Conservation (phyloP, 1,140 invertebrate genomes). For the Psix sp. region DNA sequence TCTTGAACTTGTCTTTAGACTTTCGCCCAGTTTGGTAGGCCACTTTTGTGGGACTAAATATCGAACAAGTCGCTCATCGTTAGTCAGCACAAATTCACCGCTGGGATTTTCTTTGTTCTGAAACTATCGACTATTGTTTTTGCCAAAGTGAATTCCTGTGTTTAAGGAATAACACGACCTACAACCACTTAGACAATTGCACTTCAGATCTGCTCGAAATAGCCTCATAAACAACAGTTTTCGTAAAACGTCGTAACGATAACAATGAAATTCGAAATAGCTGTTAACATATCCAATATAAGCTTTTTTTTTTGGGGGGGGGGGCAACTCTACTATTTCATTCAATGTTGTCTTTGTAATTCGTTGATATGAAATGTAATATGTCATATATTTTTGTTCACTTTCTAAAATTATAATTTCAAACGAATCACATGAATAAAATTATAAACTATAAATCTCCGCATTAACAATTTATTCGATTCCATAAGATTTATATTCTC, state of each 20-base stretch:
- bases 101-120: constrained; percentile 39
- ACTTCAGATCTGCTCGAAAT: constrained; percentile 33
- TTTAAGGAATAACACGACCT: constrained; percentile 51
- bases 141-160: constrained; percentile 57
- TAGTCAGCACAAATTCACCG: constrained; percentile 47
- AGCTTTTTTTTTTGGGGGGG: constrained; percentile 16
- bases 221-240: constrained; percentile 42
- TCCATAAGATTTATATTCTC: no score
- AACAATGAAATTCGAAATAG: constrained; percentile 40
- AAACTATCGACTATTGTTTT: constrained; percentile 54
- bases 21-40: constrained; percentile 23
- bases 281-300: constrained; percentile 50
- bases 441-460: no score
- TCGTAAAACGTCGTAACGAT: constrained; percentile 16
- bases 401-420: no score
- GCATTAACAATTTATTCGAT: no score
- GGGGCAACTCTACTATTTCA: constrained; percentile 12
- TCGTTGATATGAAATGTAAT: no score
- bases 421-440: no score
- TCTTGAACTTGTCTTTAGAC: constrained; percentile 30
- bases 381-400: no score
- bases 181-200: constrained; percentile 55
- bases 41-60: constrained; percentile 53
- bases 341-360: constrained; percentile 1
- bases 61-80: constrained; percentile 34